phyloP scores from a whole-genome alignment of 2,797 vertebrate genomes.

The Oreochromis mossambicus region DNA sequence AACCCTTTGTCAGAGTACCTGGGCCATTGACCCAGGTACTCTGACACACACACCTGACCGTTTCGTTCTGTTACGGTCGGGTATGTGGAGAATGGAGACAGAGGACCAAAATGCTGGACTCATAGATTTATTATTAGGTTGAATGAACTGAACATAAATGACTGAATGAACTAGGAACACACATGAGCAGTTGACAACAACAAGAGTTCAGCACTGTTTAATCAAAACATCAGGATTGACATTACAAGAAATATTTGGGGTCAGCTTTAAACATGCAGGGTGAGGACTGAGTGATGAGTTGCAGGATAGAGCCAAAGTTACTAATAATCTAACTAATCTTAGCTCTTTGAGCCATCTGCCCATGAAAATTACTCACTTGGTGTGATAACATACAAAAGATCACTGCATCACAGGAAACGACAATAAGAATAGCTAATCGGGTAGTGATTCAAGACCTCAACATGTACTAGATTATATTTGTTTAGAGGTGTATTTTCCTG shows the following conservation, averaged over 20 bases:
- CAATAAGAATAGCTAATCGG: background rate
- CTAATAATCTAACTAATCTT: background rate
- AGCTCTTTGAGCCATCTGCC: background rate
- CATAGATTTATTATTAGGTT: background rate
- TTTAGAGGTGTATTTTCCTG: background rate
- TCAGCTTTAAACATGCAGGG: background rate
- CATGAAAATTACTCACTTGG: background rate
- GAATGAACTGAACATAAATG: background rate
- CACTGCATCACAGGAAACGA: background rate
- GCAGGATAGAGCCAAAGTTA: background rate
- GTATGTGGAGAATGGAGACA: background rate
- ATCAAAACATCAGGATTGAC: background rate
- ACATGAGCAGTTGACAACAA: background rate
- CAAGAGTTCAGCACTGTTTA: background rate
- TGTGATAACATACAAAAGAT: background rate
- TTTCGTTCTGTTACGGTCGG: rapidly evolving
- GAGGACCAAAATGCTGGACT: background rate
- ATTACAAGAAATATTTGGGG: background rate
- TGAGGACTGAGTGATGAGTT: background rate
- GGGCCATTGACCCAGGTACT: background rate
- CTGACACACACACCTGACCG: background rate
- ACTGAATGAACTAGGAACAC: background rate
- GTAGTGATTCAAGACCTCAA: background rate
- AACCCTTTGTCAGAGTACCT: background rate
- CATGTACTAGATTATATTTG: background rate